Conservation (phyloP, 1,140 invertebrate species). For the Phthorimaea operculella region DNA sequence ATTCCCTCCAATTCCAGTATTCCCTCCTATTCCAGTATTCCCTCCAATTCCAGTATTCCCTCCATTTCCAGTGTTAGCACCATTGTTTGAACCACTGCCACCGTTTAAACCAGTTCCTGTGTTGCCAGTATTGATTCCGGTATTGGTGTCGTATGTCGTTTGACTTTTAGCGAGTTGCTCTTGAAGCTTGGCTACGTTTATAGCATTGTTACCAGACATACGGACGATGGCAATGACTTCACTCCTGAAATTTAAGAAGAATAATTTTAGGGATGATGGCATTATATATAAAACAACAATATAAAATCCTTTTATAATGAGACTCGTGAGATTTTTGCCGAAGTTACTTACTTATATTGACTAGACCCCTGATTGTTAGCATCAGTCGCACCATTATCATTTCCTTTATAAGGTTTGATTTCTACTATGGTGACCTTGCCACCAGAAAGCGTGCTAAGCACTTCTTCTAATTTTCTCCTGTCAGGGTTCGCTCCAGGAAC, state of each 20-base stretch:
- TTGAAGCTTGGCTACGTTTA: conserved; percentile 76
- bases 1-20: neutral
- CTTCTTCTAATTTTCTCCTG: conserved; percentile 75
- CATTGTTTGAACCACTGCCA: conserved; percentile 9
- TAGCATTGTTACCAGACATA: conserved; percentile 73
- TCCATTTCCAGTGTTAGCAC: neutral
- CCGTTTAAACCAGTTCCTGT: conserved; percentile 17
- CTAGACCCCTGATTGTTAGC: conserved; percentile 52
- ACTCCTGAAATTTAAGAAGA: conserved; percentile 69
- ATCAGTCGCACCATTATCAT: conserved; percentile 60
- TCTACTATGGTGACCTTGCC: conserved; percentile 79
- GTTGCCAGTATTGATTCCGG: conserved; percentile 10
- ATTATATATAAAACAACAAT: neutral
- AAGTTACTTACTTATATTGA: conserved; percentile 53
- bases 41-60: conserved; percentile 5
- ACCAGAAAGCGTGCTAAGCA: conserved; percentile 80
- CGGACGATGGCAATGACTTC: conserved; percentile 80
- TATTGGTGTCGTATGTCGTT: conserved; percentile 37
- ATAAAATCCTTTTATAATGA: neutral
- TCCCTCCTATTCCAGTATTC: conserved; percentile 4
- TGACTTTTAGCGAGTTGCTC: conserved; percentile 70
- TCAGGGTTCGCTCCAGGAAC: conserved; percentile 79
- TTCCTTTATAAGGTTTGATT: conserved; percentile 74
- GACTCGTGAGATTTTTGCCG: neutral
- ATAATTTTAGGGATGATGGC: too few relatives aligned